Conservation (phyloP, 2,888 invertebrate genomes). For the Clitarchus hookeri region DNA sequence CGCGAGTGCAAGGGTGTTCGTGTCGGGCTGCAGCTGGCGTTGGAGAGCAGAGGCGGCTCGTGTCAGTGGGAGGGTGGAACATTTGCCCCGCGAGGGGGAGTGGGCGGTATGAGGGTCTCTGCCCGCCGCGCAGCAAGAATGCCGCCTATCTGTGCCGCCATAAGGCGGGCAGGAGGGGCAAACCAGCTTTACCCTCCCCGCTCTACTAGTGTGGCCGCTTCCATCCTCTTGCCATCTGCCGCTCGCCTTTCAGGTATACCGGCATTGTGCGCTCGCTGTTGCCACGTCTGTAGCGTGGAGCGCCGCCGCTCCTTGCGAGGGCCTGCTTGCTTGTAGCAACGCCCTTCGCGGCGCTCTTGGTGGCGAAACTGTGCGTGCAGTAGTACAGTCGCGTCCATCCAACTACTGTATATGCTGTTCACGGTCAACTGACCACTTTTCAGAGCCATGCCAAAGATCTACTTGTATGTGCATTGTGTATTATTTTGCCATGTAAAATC, state of each 20-base stretch:
- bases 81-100: not conserved
- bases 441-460: no score
- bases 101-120: not conserved
- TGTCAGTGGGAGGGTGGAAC: not conserved
- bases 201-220: not conserved
- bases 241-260: conserved; percentile 8
- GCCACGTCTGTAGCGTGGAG: not conserved
- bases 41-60: no score
- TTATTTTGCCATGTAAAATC: no score
- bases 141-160: not conserved
- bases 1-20: not conserved
- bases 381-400: no score
- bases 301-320: no score
- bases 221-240: not conserved
- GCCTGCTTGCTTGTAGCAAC: no score
- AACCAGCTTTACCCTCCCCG: not conserved
- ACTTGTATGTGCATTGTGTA: no score
- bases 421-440: no score
- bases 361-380: no score
- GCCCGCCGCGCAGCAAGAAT: not conserved
- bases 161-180: not conserved
- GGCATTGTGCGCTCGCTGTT: conserved; percentile 4
- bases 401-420: no score
- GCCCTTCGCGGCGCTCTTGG: no score
- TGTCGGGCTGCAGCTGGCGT: not conserved